Base-by-base conservation (phyloP, 1,140 invertebrate genomes). In the Elysia chlorotica region DNA sequence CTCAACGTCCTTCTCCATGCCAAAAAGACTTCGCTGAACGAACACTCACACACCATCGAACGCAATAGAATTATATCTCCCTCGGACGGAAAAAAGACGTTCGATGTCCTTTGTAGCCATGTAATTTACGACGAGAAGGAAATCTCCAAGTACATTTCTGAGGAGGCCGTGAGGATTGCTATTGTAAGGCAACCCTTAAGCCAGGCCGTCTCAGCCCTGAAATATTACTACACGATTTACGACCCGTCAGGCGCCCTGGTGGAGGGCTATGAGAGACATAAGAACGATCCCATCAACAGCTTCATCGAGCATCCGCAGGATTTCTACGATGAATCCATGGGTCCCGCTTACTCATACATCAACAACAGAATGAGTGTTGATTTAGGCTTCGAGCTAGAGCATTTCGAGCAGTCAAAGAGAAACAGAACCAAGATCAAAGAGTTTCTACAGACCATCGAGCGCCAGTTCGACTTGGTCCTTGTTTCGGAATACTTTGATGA, bases 401-500 rank as follows among this genome's bases (percentile, higher is more conserved):
- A 48, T 48, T 48, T 48, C 41, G 41, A 48, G 41, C 21, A 23
- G 33, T 38, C 69, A 31, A 63, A 25, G 0, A 19, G 31, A 2
- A 54, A 65, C 38, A 31, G n/a, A 1, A 33, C 21, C 23, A 36
- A 21, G 17, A 37, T 76, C n/a, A 5, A 41, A 35, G 21, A 25
- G 10, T 78, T 72, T 62, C 68, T 81, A 30, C 17, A 71, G 14
- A 6, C 28, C 1, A 28, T 80, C 2, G 74, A 77, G 6, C 31
- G 38, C 6, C 35, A 73, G 6, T 90, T 90, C 77, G 82, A 87
- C 68, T 80, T 90, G 19, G 86, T 90, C 21, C 86, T 90, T 87
- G 85, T 90, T 5, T 78, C 87, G 5, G 89, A 90, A 76, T 82
- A 87, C 68, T 88, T 90, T 79, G 87, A 90, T 69, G 88, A 89